A percentile compares a stretch with the other conserved stretches of the same genome.
phyloP scores from a whole-genome alignment of 2,888 invertebrate genomes.

The Temnothorax unifasciatus region DNA sequence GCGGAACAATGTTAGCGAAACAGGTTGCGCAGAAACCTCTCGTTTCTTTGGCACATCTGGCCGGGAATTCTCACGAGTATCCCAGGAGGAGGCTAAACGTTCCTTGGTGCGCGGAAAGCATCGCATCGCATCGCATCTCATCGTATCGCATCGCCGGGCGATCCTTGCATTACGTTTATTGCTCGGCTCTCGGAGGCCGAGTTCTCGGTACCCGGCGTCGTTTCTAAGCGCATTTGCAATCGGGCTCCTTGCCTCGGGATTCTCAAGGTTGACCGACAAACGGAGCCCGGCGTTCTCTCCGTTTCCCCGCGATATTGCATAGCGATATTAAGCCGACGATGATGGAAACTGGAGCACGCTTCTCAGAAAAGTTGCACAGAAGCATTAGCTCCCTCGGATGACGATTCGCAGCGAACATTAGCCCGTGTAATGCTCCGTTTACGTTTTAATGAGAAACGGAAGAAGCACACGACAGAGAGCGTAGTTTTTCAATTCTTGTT shows the following conservation, averaged over 20 bases:
- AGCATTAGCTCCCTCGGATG: slow-evolving; percentile 27
- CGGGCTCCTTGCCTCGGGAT: slow-evolving; percentile 49
- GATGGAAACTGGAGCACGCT: slow-evolving; percentile 51
- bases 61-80: slow-evolving; percentile 65
- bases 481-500: not conserved
- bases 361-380: slow-evolving; percentile 42
- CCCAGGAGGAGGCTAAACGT: slow-evolving; percentile 65
- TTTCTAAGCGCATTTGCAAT: slow-evolving; percentile 74
- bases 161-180: slow-evolving; percentile 75
- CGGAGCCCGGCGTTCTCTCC: slow-evolving; percentile 27
- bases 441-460: slow-evolving; percentile 29
- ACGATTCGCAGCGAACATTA: slow-evolving; percentile 18
- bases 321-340: slow-evolving; percentile 27
- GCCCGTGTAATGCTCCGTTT: slow-evolving; percentile 22
- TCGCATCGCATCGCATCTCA: slow-evolving; percentile 33
- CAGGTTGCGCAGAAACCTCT: slow-evolving; percentile 33
- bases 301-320: slow-evolving; percentile 14
- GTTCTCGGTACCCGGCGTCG: slow-evolving; percentile 69
- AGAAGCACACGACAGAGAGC: not conserved
- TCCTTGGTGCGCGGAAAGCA: slow-evolving; percentile 61
- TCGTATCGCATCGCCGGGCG: slow-evolving; percentile 57
- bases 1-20: slow-evolving; percentile 29
- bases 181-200: slow-evolving; percentile 55
- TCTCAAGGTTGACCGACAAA: slow-evolving; percentile 61
- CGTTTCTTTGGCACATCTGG: slow-evolving; percentile 61